Conservation (phyloP, 2,888 invertebrate species). For the Phytoseiulus persimilis region DNA sequence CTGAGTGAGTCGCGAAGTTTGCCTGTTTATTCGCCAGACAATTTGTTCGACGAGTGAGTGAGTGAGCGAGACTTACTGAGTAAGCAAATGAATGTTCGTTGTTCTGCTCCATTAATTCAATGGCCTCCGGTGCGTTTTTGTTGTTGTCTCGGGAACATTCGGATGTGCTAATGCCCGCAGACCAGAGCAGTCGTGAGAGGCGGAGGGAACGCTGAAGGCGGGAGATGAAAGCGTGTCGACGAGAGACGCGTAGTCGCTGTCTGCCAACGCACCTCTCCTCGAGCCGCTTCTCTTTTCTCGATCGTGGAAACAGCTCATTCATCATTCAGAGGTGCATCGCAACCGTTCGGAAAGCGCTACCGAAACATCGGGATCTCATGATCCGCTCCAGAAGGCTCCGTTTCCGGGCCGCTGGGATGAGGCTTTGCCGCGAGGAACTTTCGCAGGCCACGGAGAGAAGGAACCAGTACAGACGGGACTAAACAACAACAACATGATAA, state of each 20-base stretch:
- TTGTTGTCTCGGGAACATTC: background rate
- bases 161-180: background rate
- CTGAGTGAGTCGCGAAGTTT: background rate
- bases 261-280: too few relatives aligned
- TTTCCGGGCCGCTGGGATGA: too few relatives aligned
- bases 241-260: too few relatives aligned
- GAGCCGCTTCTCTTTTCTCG: too few relatives aligned
- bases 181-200: background rate
- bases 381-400: background rate
- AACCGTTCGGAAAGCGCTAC: background rate
- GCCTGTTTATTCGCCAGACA: background rate
- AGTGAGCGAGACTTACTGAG: background rate
- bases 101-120: background rate
- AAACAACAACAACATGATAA: too few relatives aligned
- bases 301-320: background rate
- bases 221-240: background rate
- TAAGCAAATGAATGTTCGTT: background rate
- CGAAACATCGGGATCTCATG: background rate
- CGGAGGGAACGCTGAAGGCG: background rate
- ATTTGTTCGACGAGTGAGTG: background rate
- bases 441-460: background rate
- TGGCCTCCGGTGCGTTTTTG: background rate
- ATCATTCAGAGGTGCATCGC: background rate
- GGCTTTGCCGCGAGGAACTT: background rate
- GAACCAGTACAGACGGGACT: background rate